Conservation (phyloP, 2,113 vertebrate species). For the Gadus chalcogrammus region DNA sequence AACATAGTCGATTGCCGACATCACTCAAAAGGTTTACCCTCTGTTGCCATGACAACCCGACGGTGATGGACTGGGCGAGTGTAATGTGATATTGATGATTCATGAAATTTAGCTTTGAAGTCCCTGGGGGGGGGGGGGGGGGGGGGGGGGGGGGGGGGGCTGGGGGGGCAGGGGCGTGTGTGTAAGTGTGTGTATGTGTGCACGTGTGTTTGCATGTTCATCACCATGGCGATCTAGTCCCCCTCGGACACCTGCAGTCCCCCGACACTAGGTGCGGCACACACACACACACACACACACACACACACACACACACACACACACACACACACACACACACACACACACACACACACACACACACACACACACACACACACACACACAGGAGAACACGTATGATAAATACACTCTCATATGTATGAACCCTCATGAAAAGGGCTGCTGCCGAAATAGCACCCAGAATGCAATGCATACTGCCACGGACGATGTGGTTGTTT, state of each 20-base stretch:
- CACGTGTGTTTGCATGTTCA: no score
- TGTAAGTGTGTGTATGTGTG: not conserved
- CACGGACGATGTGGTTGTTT: no score
- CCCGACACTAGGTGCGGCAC: no score
- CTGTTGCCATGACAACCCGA: not conserved
- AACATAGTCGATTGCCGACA: constrained; percentile 43
- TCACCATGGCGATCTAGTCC: no score
- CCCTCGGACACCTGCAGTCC: no score
- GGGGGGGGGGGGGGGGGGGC: no score
- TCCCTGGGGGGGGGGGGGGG: not conserved
- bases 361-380: constrained; percentile 10
- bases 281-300: constrained; percentile 10
- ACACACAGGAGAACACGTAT: not conserved
- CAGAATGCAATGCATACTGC: no score
- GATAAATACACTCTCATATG: no score
- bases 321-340: constrained; percentile 7
- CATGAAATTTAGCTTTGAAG: constrained; percentile 7
- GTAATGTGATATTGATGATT: constrained; percentile 20
- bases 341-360: not conserved
- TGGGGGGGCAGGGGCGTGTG: not conserved
- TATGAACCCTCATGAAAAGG: no score
- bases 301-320: constrained; percentile 11
- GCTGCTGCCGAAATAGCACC: no score
- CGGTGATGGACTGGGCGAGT: constrained; percentile 19
- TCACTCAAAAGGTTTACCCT: no score